A percentile compares a stretch with the other conserved stretches of the same genome.
These are phyloP conservation scores for Gymnosoma rotundatum DNA, from an alignment of 2,888 invertebrate species.

Conservation along the genomic window DNA sequence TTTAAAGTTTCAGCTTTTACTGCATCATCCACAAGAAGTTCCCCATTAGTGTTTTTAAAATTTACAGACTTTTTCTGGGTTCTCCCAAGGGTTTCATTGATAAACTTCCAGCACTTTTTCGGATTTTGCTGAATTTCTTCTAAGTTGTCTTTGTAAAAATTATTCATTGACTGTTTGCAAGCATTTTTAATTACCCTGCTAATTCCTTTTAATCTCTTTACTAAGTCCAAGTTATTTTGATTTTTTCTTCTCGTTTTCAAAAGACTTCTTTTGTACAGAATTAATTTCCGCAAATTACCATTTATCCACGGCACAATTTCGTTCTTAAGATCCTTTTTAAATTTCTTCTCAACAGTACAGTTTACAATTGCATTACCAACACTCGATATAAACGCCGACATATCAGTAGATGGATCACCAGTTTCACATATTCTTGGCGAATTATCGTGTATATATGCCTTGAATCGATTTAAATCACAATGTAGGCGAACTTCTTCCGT, in stretches of 20 bases:
- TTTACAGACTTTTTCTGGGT: too few relatives aligned
- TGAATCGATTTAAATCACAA: neutral
- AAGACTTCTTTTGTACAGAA: neutral
- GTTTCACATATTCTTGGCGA: neutral
- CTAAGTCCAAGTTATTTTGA: neutral
- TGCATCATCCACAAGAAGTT: neutral
- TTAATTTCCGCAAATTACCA: neutral
- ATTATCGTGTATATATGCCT: neutral
- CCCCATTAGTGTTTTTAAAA: too few relatives aligned
- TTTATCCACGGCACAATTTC: neutral
- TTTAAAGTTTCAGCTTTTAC: neutral
- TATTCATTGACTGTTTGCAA: neutral
- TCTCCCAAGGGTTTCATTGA: neutral
- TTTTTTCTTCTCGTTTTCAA: neutral
- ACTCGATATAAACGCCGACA: neutral
- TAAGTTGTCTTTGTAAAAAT: constrained; percentile 1
- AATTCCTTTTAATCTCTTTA: neutral
- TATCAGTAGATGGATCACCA: neutral
- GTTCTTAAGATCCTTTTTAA: neutral
- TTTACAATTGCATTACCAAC: neutral
- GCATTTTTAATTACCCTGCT: neutral
- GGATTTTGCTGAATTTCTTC: neutral
- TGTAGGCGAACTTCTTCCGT: neutral
- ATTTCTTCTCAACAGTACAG: neutral
- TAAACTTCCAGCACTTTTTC: neutral